phyloP scores from a whole-genome alignment of 2,797 vertebrate genomes.

The Ctenochaetus hawaiiensis region DNA sequence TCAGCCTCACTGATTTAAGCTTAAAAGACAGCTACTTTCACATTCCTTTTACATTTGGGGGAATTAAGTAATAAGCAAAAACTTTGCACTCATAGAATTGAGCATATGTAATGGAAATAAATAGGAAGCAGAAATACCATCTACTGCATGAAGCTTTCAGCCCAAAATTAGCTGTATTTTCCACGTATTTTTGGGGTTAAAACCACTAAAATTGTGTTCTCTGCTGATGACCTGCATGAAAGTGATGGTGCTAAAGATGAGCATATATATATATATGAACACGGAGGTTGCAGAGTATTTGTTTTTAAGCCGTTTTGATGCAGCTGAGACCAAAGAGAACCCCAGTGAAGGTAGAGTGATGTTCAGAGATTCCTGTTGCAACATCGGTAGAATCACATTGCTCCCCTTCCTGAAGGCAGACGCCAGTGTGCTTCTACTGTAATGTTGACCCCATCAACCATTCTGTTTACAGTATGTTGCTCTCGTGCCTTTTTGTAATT shows the following conservation, averaged over 20 bases:
- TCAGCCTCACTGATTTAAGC: too few relatives aligned
- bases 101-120: not conserved
- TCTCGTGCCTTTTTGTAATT: constrained; percentile 47
- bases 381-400: constrained; percentile 81
- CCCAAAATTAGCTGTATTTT: not conserved
- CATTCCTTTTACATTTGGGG: not conserved
- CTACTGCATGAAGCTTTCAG: not conserved
- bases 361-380: constrained; percentile 79
- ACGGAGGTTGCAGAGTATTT: constrained; percentile 5
- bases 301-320: constrained; percentile 20
- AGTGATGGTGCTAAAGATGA: not conserved
- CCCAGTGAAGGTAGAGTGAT: constrained; percentile 71
- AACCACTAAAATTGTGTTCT: not conserved
- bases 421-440: constrained; percentile 76
- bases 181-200: not conserved
- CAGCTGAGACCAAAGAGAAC: constrained; percentile 60
- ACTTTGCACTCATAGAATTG: not conserved
- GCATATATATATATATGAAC: not conserved
- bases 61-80: not conserved
- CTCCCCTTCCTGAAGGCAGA: constrained; percentile 42
- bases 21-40: not conserved
- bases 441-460: constrained; percentile 74
- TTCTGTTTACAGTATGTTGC: constrained; percentile 45
- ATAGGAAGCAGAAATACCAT: not conserved
- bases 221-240: not conserved